Percentiles rank a stretch among this genome's conserved stretches.
Evolutionary conservation across 1,140 invertebrate species (phyloP).

Genomic region (Drosophila tristis): DNA sequence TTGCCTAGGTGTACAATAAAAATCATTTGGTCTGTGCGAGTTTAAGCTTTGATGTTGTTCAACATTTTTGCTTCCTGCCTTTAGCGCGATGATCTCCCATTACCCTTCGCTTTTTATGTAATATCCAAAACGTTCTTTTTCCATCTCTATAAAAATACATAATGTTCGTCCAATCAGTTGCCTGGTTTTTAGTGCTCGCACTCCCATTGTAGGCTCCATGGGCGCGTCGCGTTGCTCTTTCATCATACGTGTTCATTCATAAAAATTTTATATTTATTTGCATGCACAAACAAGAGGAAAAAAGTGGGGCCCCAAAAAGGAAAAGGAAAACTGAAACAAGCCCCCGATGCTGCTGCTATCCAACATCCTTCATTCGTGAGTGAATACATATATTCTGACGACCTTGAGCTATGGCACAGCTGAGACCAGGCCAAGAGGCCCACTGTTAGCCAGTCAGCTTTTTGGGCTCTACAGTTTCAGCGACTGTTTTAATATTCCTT

Average conservation of each 20-base stretch:
- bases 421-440: conserved; percentile 29
- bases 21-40: no score
- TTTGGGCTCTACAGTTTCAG: conserved; percentile 10
- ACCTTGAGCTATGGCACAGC: conserved; percentile 67
- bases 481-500: conserved; percentile 77
- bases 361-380: conserved; percentile 1
- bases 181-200: conserved; percentile 12
- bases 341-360: conserved; percentile 3
- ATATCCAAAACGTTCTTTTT: no score
- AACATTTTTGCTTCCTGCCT: no score
- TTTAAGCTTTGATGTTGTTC: no score
- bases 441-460: conserved; percentile 1
- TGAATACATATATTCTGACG: conserved; percentile 47
- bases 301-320: conserved; percentile 30
- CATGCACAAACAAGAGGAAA: conserved; percentile 47
- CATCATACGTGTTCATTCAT: conserved; percentile 82
- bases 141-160: background rate
- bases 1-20: no score
- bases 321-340: conserved; percentile 35
- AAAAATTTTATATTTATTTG: conserved; percentile 82
- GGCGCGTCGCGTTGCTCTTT: conserved; percentile 55
- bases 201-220: conserved; percentile 52
- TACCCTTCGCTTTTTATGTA: background rate
- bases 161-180: conserved; percentile 1
- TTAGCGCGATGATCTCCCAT: no score